phyloP scores from a whole-genome alignment of 2,113 vertebrate species.

The Hippolais icterina region DNA sequence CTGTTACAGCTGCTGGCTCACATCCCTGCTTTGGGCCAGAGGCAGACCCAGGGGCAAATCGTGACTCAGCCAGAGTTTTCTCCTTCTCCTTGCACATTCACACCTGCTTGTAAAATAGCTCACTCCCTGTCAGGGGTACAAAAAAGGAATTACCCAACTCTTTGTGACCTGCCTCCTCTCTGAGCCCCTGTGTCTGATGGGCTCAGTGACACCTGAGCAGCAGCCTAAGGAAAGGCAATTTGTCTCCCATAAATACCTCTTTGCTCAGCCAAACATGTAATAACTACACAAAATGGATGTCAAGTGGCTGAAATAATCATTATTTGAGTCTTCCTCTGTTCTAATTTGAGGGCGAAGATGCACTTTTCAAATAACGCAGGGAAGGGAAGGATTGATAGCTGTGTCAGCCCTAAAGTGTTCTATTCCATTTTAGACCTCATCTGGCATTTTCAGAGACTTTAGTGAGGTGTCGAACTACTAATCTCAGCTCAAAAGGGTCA shows the following conservation, averaged over 20 bases:
- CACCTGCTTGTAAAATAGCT: background rate
- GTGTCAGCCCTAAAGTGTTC: background rate
- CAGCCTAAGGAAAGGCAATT: background rate
- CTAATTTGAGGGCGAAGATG: background rate
- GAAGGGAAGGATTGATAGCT: background rate
- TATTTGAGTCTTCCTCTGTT: background rate
- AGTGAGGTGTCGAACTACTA: background rate
- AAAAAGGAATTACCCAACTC: background rate
- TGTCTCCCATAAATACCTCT: background rate
- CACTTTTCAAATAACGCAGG: background rate
- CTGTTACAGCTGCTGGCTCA: background rate
- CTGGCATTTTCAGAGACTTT: background rate
- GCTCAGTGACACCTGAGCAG: background rate
- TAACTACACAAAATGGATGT: background rate
- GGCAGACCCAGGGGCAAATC: background rate
- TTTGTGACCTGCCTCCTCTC: background rate
- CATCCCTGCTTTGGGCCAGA: background rate
- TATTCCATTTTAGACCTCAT: background rate
- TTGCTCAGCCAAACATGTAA: background rate
- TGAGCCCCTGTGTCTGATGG: accelerated
- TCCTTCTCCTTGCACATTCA: background rate
- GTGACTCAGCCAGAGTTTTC: background rate
- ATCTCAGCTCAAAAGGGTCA: background rate
- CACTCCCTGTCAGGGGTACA: background rate
- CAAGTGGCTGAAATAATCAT: background rate